Evolutionary conservation across 2,113 vertebrate species (phyloP), one percentile per base, ranked within the genome.

Genomic region (Calonectris borealis): DNA sequence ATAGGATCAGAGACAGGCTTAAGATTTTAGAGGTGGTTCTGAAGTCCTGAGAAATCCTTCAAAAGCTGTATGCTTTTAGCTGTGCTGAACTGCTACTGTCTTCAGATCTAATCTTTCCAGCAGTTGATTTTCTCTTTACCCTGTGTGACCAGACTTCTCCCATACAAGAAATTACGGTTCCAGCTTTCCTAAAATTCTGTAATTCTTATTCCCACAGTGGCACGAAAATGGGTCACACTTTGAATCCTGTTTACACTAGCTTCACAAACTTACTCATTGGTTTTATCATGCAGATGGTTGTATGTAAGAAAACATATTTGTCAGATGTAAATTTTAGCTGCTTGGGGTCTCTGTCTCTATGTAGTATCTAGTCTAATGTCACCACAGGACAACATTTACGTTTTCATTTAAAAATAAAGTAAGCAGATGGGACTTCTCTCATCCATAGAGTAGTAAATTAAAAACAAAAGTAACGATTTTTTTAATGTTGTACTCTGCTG

Each of bases 31-130:
- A 95, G 84, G 90, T 93, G 90, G 85, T 94, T 96, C 95, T 94
- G 71, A 96, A 96, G 90, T 96, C 89, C 86, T 76, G 76, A 96
- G 78, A 86, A 96, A 62, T 82, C 83, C 83, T 73, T 93, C 78
- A 87, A 88, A 94, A 93, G 87, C 89, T 69, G 29, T 40, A 48
- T 87, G 93, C 64, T 91, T 88, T 94, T 48, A 84, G 87, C 70
- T 5, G 9, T 57, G 66, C 73, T 86, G 86, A 92, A 93, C 55
- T 83, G 82, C 88, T 90, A 52, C 87, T 86, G 58, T 90, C 90
- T 97, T 94, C 94, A 94, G 82, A 94, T 94, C 72, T 88, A 62
- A 95, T 96, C 89, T 95, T 97, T 90, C 88, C 85, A 95, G 95
- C 90, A 94, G 88, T 6, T 94, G 86, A 95, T 96, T 86, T 87